phyloP scores from a whole-genome alignment of 2,888 invertebrate genomes.

The Frankliniella intonsa region DNA sequence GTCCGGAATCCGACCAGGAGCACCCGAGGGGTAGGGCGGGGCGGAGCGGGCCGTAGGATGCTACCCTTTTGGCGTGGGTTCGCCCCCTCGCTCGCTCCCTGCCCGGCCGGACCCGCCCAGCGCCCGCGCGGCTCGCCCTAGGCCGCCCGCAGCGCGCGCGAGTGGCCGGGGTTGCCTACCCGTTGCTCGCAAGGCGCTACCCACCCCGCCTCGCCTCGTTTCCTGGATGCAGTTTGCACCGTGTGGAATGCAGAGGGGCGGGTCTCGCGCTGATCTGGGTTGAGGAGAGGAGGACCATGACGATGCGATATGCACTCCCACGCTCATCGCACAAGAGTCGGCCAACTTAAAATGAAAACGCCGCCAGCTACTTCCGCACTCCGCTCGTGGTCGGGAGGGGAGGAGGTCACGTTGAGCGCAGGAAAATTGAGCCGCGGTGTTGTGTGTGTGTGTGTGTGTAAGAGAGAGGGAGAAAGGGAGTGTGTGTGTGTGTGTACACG shows the following conservation, averaged over 20 bases:
- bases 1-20: not conserved
- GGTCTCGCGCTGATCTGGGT: too few relatives aligned
- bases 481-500: not conserved
- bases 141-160: not conserved
- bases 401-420: not conserved
- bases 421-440: not conserved
- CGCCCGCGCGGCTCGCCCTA: not conserved
- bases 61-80: too few relatives aligned
- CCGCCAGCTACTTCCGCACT: not conserved
- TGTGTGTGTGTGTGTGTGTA: not conserved
- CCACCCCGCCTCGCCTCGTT: not conserved
- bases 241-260: too few relatives aligned
- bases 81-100: too few relatives aligned
- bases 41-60: too few relatives aligned
- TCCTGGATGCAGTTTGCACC: too few relatives aligned
- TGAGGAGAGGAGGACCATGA: not conserved
- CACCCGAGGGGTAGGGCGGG: not conserved
- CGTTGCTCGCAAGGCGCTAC: not conserved
- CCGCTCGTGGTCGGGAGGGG: not conserved
- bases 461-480: not conserved
- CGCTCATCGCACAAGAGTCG: not conserved
- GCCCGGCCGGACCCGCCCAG: not conserved
- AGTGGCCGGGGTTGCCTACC: not conserved
- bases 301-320: not conserved
- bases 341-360: constrained; percentile 2